Percentiles rank a stretch among this genome's conserved stretches.
These are phyloP conservation scores for Oreohelix idahoensis DNA, from an alignment of 1,140 invertebrate species.

Conservation along the genomic window DNA sequence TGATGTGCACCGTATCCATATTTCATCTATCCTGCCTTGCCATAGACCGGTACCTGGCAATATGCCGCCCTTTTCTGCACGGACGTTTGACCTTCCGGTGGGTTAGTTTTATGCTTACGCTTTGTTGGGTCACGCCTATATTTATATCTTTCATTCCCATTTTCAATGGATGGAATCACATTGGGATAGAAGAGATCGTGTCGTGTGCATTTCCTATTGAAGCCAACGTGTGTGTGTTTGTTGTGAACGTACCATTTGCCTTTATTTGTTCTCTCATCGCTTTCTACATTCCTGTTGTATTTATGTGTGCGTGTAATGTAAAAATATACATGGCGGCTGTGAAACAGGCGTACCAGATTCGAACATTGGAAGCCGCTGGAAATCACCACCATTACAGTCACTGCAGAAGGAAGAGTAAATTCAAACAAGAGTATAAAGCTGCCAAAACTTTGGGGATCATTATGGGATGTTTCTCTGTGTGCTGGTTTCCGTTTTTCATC, in stretches of 20 bases:
- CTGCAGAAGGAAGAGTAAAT: constrained; percentile 53
- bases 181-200: constrained; percentile 63
- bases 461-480: constrained; percentile 71
- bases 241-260: constrained; percentile 66
- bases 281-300: constrained; percentile 94
- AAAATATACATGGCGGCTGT: constrained; percentile 80
- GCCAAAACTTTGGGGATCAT: constrained; percentile 76
- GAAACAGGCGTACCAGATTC: constrained; percentile 63
- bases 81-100: constrained; percentile 89
- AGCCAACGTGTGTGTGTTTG: constrained; percentile 53
- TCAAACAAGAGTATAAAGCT: constrained; percentile 75
- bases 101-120: constrained; percentile 89
- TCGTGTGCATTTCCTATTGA: constrained; percentile 53
- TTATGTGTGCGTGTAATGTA: constrained; percentile 96
- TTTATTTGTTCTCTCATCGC: constrained; percentile 92
- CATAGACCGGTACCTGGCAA: constrained; percentile 97
- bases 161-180: constrained; percentile 87
- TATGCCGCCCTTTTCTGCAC: constrained; percentile 98
- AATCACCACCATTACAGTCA: constrained; percentile 54
- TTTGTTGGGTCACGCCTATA: constrained; percentile 94
- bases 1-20: constrained; percentile 98
- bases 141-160: constrained; percentile 97
- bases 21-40: constrained; percentile 98
- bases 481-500: constrained; percentile 73
- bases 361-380: constrained; percentile 60